These are phyloP conservation scores for Triplophysa dalaica DNA, from an alignment of 2,113 vertebrate species.

Conservation along the genomic window DNA sequence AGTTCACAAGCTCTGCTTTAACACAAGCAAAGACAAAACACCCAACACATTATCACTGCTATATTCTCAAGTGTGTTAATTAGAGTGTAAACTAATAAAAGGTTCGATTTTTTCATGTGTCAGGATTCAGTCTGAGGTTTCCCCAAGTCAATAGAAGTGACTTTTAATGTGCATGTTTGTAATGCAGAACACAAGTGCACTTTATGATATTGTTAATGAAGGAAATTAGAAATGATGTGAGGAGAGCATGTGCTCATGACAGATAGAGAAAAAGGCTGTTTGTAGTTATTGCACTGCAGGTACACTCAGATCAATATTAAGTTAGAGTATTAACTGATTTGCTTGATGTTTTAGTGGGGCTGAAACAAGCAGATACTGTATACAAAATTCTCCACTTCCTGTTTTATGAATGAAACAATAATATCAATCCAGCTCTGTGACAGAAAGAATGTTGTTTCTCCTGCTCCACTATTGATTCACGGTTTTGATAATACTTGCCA, in stretches of 20 bases:
- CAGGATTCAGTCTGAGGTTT: neutral
- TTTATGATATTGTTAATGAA: neutral
- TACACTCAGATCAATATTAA: no score
- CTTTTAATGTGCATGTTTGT: neutral
- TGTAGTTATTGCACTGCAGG: no score
- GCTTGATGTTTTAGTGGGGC: no score
- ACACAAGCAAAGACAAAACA: neutral
- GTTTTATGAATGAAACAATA: neutral
- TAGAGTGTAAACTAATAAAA: neutral
- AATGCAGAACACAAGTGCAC: neutral
- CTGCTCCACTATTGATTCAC: neutral
- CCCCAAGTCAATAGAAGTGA: neutral
- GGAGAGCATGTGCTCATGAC: neutral
- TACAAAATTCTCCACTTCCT: neutral
- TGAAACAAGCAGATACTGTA: no score
- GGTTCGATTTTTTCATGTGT: neutral
- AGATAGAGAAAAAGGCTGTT: neutral
- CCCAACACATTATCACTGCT: neutral
- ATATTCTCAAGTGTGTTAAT: neutral
- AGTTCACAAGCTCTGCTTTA: conserved; percentile 2
- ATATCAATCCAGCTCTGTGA: neutral
- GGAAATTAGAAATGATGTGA: neutral
- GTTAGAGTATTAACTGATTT: no score
- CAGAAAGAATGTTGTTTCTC: neutral
- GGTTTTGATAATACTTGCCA: neutral